These are phyloP conservation scores for Sylvicapra grimmia DNA, from an alignment of 2,113 vertebrate genomes.

Conservation along the genomic window DNA sequence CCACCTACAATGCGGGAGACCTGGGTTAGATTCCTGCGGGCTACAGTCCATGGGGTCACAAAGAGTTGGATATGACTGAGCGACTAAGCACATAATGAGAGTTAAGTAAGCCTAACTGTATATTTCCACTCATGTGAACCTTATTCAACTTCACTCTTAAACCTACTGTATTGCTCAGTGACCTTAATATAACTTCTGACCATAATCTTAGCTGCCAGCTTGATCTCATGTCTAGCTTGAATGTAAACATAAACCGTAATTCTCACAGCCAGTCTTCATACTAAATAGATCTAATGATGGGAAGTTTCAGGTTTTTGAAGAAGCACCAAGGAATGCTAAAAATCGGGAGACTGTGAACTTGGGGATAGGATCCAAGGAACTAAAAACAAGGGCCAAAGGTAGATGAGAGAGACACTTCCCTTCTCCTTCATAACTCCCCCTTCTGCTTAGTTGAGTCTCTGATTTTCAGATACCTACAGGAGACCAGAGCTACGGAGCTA, in stretches of 20 bases:
- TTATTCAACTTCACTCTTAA: neutral
- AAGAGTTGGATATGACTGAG: neutral
- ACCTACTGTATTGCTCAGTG: neutral
- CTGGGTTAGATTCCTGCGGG: neutral
- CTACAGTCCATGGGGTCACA: neutral
- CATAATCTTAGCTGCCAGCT: neutral
- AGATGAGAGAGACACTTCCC: neutral
- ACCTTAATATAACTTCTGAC: neutral
- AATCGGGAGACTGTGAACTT: neutral
- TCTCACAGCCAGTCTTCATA: neutral
- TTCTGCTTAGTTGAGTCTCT: neutral
- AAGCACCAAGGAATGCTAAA: neutral
- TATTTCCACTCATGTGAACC: neutral
- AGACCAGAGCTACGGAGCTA: neutral
- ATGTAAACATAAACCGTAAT: neutral
- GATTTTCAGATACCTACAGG: neutral
- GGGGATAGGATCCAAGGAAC: neutral
- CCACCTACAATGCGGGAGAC: neutral
- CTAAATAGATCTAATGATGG: neutral
- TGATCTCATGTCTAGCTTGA: neutral
- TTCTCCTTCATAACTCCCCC: too few relatives aligned
- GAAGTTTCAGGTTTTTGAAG: neutral
- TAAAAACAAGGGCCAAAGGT: neutral
- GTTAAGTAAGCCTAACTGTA: neutral
- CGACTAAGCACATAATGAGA: neutral